Evolutionary conservation across 2,888 invertebrate species (phyloP), one percentile per base, ranked within the genome.

Genomic region (Biston stratarius): DNA sequence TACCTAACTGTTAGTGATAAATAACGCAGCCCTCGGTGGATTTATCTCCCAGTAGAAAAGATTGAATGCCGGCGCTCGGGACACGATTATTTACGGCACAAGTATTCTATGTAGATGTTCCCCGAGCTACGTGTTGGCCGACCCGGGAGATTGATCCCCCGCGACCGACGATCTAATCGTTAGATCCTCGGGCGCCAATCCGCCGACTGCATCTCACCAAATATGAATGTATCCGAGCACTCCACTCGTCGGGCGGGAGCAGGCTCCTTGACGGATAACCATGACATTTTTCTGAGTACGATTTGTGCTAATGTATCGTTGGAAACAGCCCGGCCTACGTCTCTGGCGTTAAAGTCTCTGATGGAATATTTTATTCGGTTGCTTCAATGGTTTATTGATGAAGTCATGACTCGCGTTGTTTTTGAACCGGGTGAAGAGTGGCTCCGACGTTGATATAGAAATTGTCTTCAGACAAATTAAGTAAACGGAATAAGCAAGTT

Each of bases 381-480:
- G 65, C 69, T 48, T 53, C 71, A 44, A 71, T 71, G 73, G 69
- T 73, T 73, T 73, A 73, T 69, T 69, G 64, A 62, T 64, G 60
- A 58, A 68, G 45, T 68, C 63, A 55, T 58, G 58, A 36, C 55
- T 64, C 55, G 61, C 60, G 64, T 59, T 9, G 52, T 69, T 69
- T 71, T 61, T 53, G 61, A 61, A 66, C 59, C 48, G 55, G 47
- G n/a, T n/a, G n/a, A n/a, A n/a, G n/a, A n/a, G 49, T 55, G 52
- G 61, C 36, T 58, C n/a, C 47, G 40, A 38, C 67, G 60, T 60
- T 68, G 68, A 72, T 68, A 66, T 58, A 70, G 44, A 72, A 67
- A 66, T 68, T 61, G 38, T 8, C 38, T 8, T 38, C 3, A 24
- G 1, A 24, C 24, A 24, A 24, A 24, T 2, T 24, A 24, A 2